Evolutionary conservation across 2,888 invertebrate genomes (phyloP).

Genomic region (Limenitis camilla): DNA sequence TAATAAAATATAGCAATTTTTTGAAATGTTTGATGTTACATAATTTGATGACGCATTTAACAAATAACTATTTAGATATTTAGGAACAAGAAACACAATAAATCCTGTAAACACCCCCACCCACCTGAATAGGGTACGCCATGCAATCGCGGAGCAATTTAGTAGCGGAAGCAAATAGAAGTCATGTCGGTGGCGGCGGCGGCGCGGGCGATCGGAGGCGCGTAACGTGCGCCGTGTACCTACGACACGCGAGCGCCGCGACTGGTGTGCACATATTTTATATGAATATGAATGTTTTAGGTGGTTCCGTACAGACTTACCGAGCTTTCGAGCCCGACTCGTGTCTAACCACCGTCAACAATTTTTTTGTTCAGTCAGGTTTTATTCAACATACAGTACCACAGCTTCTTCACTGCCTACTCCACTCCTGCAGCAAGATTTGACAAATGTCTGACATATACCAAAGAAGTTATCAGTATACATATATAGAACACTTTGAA

Average conservation of each 20-base stretch:
- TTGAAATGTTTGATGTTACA: too few relatives aligned
- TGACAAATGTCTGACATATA: too few relatives aligned
- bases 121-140: conserved; percentile 6
- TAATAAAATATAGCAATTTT: too few relatives aligned
- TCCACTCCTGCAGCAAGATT: too few relatives aligned
- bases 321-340: too few relatives aligned
- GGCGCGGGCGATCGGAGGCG: conserved; percentile 29
- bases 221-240: conserved; percentile 21
- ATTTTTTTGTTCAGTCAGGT: too few relatives aligned
- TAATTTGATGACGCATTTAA: too few relatives aligned
- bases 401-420: too few relatives aligned
- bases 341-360: too few relatives aligned
- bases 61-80: neutral
- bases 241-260: conserved; percentile 19
- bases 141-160: conserved; percentile 52
- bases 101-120: neutral
- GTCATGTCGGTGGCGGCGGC: conserved; percentile 34
- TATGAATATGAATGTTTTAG: conserved; percentile 4
- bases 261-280: neutral
- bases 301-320: neutral
- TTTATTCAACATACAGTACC: too few relatives aligned
- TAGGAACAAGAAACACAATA: neutral
- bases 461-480: too few relatives aligned
- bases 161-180: conserved; percentile 55
- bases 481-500: too few relatives aligned